Evolutionary conservation across 2,888 invertebrate genomes (phyloP).

Genomic region (Stramonita haemastoma): DNA sequence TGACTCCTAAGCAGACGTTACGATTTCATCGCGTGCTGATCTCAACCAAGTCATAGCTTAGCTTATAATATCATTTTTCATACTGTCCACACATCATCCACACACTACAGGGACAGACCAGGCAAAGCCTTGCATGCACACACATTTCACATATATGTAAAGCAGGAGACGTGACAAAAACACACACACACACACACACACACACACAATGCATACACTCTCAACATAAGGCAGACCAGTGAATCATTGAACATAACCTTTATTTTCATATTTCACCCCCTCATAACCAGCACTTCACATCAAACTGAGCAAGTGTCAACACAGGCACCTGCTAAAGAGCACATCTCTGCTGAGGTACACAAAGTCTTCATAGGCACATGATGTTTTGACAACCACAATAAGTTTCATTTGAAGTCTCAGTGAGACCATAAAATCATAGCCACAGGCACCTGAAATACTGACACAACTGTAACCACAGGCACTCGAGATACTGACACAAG

Average conservation of each 20-base stretch:
- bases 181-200: constrained; percentile 11
- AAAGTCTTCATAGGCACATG: background rate
- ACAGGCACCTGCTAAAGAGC: constrained; percentile 9
- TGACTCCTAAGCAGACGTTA: too few species aligned
- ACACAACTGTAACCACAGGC: background rate
- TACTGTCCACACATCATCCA: too few species aligned
- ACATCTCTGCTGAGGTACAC: background rate
- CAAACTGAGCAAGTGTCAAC: background rate
- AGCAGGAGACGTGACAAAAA: too few species aligned
- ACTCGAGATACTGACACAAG: background rate
- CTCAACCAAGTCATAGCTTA: too few species aligned
- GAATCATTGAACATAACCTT: background rate
- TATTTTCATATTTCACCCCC: background rate
- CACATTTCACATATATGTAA: too few species aligned
- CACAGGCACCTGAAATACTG: background rate
- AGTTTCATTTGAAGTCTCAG: background rate
- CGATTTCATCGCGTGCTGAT: too few species aligned
- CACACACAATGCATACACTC: background rate
- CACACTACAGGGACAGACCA: too few species aligned
- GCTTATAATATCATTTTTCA: too few species aligned
- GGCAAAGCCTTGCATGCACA: background rate
- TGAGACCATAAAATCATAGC: background rate
- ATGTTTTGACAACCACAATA: background rate
- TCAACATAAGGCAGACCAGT: background rate
- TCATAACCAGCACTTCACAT: background rate